These are phyloP conservation scores for Stomorhina lunata DNA, from an alignment of 2,888 invertebrate genomes.

Conservation along the genomic window DNA sequence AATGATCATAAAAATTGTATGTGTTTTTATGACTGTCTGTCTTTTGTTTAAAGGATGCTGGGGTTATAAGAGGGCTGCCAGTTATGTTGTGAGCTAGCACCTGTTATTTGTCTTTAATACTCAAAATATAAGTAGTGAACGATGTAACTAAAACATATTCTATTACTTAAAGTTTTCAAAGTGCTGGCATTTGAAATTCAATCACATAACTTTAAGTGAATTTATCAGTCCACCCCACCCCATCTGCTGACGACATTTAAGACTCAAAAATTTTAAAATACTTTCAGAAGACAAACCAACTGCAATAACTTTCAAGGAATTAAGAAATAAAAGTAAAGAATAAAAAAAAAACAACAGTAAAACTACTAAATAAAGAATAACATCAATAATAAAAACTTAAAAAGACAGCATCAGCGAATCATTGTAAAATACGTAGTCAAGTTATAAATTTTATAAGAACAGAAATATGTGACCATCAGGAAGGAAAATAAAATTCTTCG, in stretches of 20 bases:
- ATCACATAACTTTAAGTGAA: constrained; percentile 27
- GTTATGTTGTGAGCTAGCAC: too few relatives aligned
- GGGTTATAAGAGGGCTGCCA: too few relatives aligned
- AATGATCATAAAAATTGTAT: constrained; percentile 35
- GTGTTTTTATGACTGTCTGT: too few relatives aligned
- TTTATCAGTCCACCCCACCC: constrained; percentile 12
- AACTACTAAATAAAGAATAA: too few relatives aligned
- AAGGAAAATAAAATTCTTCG: neutral
- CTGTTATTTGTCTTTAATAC: too few relatives aligned
- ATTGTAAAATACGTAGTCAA: constrained; percentile 10
- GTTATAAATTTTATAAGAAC: constrained; percentile 16
- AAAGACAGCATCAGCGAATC: constrained; percentile 5
- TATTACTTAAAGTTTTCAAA: neutral
- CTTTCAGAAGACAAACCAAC: neutral
- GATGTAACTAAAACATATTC: too few relatives aligned
- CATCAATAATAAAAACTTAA: too few relatives aligned
- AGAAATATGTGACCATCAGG: neutral
- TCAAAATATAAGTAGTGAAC: too few relatives aligned
- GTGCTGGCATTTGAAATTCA: constrained; percentile 41
- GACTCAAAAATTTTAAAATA: constrained; percentile 2
- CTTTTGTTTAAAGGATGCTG: neutral
- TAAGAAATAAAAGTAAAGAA: neutral
- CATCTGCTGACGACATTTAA: neutral
- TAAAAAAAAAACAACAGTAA: too few relatives aligned
- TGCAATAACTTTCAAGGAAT: neutral